Evolutionary conservation across 2,113 vertebrate genomes (phyloP).

Genomic region (Scomber japonicus): DNA sequence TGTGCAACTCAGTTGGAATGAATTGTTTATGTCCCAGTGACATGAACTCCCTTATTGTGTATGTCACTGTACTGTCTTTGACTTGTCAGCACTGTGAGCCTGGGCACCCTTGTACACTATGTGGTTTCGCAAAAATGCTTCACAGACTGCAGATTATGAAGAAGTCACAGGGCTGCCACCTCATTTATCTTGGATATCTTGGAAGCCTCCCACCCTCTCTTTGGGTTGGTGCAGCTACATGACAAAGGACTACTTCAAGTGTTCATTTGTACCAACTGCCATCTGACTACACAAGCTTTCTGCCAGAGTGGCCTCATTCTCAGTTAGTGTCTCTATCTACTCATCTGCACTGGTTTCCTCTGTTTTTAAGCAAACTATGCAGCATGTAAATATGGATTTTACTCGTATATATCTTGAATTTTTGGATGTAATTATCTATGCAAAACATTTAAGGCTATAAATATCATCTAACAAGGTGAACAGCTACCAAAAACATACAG

Average conservation of each 20-base stretch:
- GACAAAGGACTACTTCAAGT: constrained; percentile 29
- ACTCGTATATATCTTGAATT: too few relatives aligned
- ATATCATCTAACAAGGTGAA: not conserved
- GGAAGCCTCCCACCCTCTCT: constrained; percentile 32
- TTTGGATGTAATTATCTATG: not conserved
- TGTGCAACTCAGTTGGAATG: not conserved
- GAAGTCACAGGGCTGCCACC: constrained; percentile 35
- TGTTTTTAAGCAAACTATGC: not conserved
- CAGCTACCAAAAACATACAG: not conserved
- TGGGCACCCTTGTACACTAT: not conserved
- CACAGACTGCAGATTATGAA: not conserved
- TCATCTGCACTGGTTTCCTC: not conserved
- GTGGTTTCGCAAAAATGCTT: constrained; percentile 14
- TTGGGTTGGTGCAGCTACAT: constrained; percentile 24
- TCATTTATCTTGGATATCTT: constrained; percentile 45
- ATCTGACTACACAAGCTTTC: constrained; percentile 8
- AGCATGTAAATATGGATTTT: too few relatives aligned
- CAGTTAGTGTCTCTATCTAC: not conserved
- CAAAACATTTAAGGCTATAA: not conserved
- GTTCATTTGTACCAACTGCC: constrained; percentile 38
- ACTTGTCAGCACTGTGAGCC: not conserved
- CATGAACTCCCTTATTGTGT: constrained; percentile 3
- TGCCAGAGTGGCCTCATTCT: not conserved
- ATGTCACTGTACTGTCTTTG: not conserved
- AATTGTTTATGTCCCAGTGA: not conserved